phyloP scores from a whole-genome alignment of 2,113 vertebrate species.

The Lophotis ruficrista region DNA sequence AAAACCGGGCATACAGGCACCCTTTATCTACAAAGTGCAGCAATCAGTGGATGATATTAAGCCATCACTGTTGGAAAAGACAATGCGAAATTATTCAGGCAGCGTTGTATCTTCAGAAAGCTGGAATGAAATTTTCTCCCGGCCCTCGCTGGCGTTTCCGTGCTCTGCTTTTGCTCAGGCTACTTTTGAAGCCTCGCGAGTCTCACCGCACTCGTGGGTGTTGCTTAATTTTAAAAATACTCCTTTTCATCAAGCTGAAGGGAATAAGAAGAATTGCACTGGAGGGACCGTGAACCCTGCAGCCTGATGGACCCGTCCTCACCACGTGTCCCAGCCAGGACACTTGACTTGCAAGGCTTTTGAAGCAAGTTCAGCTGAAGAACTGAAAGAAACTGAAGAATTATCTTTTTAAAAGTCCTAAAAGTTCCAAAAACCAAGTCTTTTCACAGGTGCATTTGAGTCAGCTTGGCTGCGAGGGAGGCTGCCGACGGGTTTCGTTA shows the following conservation, averaged over 20 bases:
- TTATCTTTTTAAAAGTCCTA: background rate
- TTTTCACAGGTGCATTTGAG: constrained; percentile 16
- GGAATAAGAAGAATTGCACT: background rate
- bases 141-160: background rate
- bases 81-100: constrained; percentile 29
- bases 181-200: background rate
- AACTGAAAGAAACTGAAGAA: background rate
- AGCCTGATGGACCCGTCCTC: background rate
- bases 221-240: constrained; percentile 39
- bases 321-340: background rate
- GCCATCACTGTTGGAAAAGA: background rate
- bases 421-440: background rate
- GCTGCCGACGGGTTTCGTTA: background rate
- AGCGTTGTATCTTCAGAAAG: background rate
- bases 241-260: constrained; percentile 20
- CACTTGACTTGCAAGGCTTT: background rate
- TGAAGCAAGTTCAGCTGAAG: background rate
- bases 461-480: background rate
- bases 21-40: constrained; percentile 31
- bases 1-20: background rate
- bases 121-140: background rate
- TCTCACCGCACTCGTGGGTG: background rate
- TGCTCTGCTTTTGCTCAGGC: background rate
- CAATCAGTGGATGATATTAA: constrained; percentile 6
- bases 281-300: background rate